Conservation (phyloP, 2,113 vertebrate species). For the Brachypteracias leptosomus region DNA sequence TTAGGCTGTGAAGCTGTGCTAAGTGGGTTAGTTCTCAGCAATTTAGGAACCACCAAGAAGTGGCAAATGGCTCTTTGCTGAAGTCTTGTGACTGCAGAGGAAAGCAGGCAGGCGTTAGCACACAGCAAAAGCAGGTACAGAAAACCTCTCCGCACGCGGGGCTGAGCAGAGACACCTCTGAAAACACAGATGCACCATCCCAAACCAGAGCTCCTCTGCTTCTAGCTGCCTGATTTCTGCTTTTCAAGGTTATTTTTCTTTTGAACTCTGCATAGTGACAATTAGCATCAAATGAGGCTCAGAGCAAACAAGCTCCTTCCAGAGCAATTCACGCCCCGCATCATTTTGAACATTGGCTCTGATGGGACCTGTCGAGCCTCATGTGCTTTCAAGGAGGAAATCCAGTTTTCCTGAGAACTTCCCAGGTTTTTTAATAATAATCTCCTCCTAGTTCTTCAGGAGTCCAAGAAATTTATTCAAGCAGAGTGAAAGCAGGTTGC, state of each 20-base stretch:
- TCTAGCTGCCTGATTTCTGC: background rate
- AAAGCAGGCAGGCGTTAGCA: background rate
- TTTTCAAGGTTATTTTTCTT: background rate
- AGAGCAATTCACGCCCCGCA: fast-evolving
- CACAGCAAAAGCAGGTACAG: background rate
- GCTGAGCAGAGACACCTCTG: background rate
- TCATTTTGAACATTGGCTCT: background rate
- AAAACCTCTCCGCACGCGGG: background rate
- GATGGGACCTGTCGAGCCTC: background rate
- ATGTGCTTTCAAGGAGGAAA: background rate
- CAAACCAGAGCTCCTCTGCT: background rate
- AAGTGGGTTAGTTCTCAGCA: background rate
- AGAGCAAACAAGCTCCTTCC: background rate
- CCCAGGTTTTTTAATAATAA: background rate
- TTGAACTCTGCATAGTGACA: background rate
- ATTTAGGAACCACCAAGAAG: background rate
- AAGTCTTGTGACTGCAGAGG: background rate
- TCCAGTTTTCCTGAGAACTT: background rate
- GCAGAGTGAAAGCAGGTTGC: background rate
- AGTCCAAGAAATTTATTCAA: background rate
- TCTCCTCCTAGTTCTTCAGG: background rate
- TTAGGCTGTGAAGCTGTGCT: background rate
- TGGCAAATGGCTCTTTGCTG: background rate
- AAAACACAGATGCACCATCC: background rate
- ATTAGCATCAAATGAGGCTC: background rate